Conservation (phyloP, 1,140 invertebrate species). For the Sminthurides bifidus region DNA sequence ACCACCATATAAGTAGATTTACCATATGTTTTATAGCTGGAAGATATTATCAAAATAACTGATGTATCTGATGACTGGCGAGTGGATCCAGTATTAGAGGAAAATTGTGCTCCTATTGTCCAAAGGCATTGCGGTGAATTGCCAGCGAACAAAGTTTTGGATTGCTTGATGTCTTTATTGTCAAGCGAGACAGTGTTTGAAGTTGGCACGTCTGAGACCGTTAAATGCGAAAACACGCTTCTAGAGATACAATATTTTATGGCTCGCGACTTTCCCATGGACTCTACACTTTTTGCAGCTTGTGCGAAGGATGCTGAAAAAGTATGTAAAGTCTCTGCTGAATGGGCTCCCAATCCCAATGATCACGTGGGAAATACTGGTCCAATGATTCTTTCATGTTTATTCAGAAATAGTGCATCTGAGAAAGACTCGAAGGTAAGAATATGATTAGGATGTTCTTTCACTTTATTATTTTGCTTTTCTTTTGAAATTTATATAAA, state of each 20-base stretch:
- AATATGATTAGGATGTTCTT: not conserved
- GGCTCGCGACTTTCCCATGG: conserved; percentile 82
- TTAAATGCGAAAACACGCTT: conserved; percentile 76
- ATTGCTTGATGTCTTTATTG: conserved; percentile 27
- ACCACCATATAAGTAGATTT: too few species aligned
- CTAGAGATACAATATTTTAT: conserved; percentile 96
- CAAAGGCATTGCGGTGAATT: conserved; percentile 37
- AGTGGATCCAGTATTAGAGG: conserved; percentile 74
- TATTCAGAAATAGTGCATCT: conserved; percentile 71
- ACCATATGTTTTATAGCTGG: conserved; percentile 45
- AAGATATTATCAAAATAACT: conserved; percentile 61
- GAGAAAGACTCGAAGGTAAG: conserved; percentile 48
- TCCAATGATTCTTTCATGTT: conserved; percentile 77
- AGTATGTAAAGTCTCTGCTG: conserved; percentile 63
- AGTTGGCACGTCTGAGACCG: conserved; percentile 46
- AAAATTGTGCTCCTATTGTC: conserved; percentile 72
- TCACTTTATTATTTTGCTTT: too few species aligned
- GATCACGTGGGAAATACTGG: conserved; percentile 57
- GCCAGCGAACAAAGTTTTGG: conserved; percentile 16
- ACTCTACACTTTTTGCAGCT: conserved; percentile 72
- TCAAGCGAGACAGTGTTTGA: conserved; percentile 14
- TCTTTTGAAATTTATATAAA: too few species aligned
- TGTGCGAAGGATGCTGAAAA: conserved; percentile 76
- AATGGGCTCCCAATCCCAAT: conserved; percentile 58
- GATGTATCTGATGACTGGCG: conserved; percentile 82